phyloP scores from a whole-genome alignment of 2,113 vertebrate species.

The Chauna torquata region DNA sequence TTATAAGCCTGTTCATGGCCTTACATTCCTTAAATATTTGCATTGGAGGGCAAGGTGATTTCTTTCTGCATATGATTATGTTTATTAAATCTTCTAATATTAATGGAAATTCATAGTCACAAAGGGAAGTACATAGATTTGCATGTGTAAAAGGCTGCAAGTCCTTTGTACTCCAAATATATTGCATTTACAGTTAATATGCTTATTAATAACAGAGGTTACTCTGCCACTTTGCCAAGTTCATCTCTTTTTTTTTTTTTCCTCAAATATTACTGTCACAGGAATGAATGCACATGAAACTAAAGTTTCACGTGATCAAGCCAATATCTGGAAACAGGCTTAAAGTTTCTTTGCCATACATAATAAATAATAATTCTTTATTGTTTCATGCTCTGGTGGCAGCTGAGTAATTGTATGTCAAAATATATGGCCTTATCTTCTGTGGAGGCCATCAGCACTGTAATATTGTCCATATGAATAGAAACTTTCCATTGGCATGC shows the following conservation, averaged over 20 bases:
- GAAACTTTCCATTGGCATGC: neutral
- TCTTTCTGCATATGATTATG: neutral
- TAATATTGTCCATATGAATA: neutral
- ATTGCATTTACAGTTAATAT: neutral
- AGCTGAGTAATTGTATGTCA: neutral
- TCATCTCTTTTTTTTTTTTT: neutral
- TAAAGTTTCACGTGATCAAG: neutral
- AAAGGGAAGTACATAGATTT: neutral
- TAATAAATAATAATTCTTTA: neutral
- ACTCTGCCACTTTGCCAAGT: neutral
- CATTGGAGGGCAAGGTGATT: neutral
- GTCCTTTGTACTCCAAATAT: neutral
- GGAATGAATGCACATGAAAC: neutral
- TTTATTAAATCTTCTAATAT: neutral
- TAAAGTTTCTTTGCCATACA: neutral
- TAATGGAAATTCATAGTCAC: neutral
- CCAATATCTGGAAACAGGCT: neutral
- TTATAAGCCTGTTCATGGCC: neutral
- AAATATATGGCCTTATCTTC: neutral
- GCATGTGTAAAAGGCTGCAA: neutral
- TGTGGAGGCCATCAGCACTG: neutral
- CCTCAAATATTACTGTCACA: neutral
- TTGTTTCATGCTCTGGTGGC: neutral
- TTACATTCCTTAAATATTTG: neutral
- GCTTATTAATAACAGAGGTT: neutral